Percentiles rank a stretch among this genome's conserved stretches.
Evolutionary conservation across 2,888 invertebrate genomes (phyloP).

Genomic region (Mesorhabditis sp.): DNA sequence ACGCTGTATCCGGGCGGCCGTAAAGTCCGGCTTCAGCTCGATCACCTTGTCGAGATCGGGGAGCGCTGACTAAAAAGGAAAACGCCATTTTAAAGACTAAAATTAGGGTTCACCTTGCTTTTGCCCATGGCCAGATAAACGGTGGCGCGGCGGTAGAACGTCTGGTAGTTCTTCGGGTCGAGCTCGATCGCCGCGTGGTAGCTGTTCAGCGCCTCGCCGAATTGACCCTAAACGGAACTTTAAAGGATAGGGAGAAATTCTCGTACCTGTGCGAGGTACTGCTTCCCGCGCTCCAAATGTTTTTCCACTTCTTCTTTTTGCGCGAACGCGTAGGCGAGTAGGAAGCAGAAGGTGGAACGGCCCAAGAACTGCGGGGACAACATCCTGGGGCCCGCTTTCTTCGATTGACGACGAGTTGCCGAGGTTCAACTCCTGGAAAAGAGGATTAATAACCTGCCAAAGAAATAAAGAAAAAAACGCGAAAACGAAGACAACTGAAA

Average conservation of each 20-base stretch:
- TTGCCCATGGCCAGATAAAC: conserved; percentile 43
- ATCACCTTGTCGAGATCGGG: conserved; percentile 88
- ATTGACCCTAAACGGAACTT: conserved; percentile 69
- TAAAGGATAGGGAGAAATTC: background rate
- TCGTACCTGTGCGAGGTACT: conserved; percentile 73
- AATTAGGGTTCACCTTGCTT: conserved; percentile 19
- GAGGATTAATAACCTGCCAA: no score
- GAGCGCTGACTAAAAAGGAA: conserved; percentile 71
- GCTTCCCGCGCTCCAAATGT: conserved; percentile 88
- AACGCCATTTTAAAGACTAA: background rate
- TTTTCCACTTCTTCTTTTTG: conserved; percentile 73
- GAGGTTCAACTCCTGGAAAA: no score
- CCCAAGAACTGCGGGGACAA: background rate
- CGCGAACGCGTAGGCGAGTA: conserved; percentile 20
- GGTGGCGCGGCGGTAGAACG: conserved; percentile 73
- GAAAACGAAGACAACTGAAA: no score
- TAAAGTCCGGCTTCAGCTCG: conserved; percentile 89
- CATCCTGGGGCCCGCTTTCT: no score
- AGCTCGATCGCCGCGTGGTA: conserved; percentile 97
- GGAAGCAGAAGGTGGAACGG: background rate
- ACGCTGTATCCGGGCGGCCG: conserved; percentile 74
- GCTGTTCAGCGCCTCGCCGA: conserved; percentile 90
- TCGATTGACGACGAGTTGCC: no score
- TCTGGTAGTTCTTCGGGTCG: conserved; percentile 90
- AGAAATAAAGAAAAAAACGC: no score